Evolutionary conservation across 2,113 vertebrate genomes (phyloP).

Genomic region (Seriola dumerili): DNA sequence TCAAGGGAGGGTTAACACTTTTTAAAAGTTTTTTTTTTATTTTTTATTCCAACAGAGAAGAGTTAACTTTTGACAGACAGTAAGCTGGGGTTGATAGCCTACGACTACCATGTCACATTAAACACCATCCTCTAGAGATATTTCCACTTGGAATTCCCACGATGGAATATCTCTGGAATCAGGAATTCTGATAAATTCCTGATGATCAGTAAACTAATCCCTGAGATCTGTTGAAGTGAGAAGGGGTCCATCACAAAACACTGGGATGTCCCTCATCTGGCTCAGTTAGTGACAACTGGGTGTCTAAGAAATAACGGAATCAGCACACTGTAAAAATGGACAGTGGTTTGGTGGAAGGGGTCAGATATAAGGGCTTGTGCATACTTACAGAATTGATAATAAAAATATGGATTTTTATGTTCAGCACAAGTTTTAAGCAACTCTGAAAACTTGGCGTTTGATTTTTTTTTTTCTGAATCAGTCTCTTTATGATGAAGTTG

Average conservation of each 20-base stretch:
- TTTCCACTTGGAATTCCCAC: no score
- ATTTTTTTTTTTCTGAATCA: no score
- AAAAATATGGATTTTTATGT: not conserved
- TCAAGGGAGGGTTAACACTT: conserved; percentile 29
- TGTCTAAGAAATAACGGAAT: not conserved
- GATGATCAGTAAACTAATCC: conserved; percentile 32
- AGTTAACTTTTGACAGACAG: conserved; percentile 10
- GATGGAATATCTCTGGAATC: no score
- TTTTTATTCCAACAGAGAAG: not conserved
- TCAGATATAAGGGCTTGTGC: not conserved
- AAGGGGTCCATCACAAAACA: not conserved
- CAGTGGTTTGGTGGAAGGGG: not conserved
- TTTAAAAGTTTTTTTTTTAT: not conserved
- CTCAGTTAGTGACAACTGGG: not conserved
- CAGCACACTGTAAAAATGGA: not conserved
- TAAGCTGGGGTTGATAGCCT: conserved; percentile 5
- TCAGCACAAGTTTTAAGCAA: no score
- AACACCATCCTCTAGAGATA: no score
- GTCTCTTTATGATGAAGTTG: no score
- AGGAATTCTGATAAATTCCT: conserved; percentile 9
- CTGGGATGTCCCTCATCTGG: not conserved
- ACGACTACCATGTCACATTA: no score
- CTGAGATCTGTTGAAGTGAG: not conserved
- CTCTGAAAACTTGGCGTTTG: no score
- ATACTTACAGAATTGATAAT: not conserved